A percentile compares a stretch with the other conserved stretches of the same genome.
Evolutionary conservation across 2,797 vertebrate genomes (phyloP).

Genomic region (Micromesistius poutassou): DNA sequence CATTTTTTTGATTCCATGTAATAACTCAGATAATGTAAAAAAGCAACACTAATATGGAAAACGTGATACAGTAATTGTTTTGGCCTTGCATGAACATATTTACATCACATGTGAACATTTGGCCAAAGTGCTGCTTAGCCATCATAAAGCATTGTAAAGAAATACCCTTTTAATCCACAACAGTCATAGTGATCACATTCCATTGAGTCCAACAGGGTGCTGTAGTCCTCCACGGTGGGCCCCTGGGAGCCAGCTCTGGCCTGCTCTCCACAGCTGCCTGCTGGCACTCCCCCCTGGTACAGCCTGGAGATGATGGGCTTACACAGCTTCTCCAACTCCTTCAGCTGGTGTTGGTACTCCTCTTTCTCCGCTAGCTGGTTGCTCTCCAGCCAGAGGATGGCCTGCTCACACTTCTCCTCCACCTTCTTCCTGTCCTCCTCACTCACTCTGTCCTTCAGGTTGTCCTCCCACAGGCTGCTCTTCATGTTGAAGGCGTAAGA

Average conservation of each 20-base stretch:
- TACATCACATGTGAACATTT: neutral
- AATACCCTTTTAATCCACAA: neutral
- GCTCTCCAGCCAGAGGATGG: slow-evolving; percentile 61
- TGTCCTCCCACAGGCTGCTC: slow-evolving; percentile 45
- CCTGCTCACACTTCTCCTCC: slow-evolving; percentile 51
- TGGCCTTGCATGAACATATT: neutral
- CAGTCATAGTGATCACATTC: neutral
- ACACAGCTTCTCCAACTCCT: slow-evolving; percentile 42
- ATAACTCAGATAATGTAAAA: too few relatives aligned
- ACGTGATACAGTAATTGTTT: neutral
- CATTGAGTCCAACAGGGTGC: neutral
- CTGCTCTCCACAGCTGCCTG: slow-evolving; percentile 41
- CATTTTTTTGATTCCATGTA: too few relatives aligned
- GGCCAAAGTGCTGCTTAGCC: too few relatives aligned
- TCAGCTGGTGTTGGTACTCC: slow-evolving; percentile 57
- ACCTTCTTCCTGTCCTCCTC: slow-evolving; percentile 41
- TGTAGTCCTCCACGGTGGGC: slow-evolving; percentile 62
- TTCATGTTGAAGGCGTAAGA: slow-evolving; percentile 49
- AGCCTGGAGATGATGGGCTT: slow-evolving; percentile 40
- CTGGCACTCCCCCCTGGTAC: slow-evolving; percentile 19
- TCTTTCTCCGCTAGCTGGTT: slow-evolving; percentile 76
- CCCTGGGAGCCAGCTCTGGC: slow-evolving; percentile 40
- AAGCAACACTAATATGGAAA: neutral
- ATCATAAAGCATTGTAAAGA: neutral
- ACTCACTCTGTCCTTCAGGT: slow-evolving; percentile 41